Percentiles rank a stretch among this genome's conserved stretches.
Conservation (phyloP, 2,888 invertebrate species). For the Euplexia lucipara region DNA sequence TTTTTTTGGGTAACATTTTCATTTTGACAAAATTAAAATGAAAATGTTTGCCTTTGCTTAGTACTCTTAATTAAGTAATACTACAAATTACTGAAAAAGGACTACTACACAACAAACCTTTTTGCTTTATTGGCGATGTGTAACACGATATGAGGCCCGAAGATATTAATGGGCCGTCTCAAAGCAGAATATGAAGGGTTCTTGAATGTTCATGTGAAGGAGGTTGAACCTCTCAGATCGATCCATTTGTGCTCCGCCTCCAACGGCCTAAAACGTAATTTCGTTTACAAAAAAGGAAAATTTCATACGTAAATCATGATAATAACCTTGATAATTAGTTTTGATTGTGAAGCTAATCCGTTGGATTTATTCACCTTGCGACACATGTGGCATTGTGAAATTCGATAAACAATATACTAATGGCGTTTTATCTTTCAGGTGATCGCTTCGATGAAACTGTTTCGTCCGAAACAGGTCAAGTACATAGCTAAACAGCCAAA, state of each 20-base stretch:
- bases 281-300: slow-evolving; percentile 2
- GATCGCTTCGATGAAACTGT: slow-evolving; percentile 80
- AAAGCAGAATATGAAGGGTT: background rate
- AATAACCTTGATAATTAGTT: slow-evolving; percentile 10
- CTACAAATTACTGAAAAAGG: background rate
- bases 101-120: background rate
- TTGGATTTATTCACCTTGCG: slow-evolving; percentile 26
- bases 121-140: background rate
- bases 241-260: background rate
- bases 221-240: slow-evolving; percentile 4
- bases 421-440: slow-evolving; percentile 73
- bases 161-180: slow-evolving; percentile 2
- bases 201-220: slow-evolving; percentile 27
- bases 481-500: slow-evolving; percentile 79
- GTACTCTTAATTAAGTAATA: background rate
- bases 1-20: no score
- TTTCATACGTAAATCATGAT: slow-evolving; percentile 9
- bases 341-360: slow-evolving; percentile 36
- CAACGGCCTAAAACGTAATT: slow-evolving; percentile 6
- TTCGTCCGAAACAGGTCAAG: slow-evolving; percentile 82
- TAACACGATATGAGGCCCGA: slow-evolving; percentile 10
- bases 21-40: no score
- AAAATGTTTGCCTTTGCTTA: no score
- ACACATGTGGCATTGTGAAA: slow-evolving; percentile 21
- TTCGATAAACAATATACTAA: slow-evolving; percentile 18